Conservation (phyloP, 2,797 vertebrate species). For the Tenualosa thibaudeaui region DNA sequence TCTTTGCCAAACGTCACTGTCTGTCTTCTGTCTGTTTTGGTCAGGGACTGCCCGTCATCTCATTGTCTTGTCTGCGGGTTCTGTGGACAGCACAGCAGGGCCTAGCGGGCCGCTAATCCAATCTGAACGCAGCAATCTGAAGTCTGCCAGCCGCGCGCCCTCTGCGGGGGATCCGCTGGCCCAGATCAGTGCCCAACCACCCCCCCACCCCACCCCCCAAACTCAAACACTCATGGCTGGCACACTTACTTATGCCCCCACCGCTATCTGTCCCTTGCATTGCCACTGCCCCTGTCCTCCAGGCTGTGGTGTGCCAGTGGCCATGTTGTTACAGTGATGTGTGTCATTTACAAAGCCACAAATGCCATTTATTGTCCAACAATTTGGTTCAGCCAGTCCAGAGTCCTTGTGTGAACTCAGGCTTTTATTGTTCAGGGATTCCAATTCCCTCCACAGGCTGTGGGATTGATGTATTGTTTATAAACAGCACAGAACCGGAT, state of each 20-base stretch:
- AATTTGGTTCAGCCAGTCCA: not conserved
- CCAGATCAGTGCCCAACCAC: not conserved
- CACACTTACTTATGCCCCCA: not conserved
- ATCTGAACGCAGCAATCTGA: not conserved
- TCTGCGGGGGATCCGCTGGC: not conserved
- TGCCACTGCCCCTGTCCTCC: not conserved
- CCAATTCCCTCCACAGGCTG: not conserved
- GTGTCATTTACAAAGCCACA: not conserved
- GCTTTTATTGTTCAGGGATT: not conserved
- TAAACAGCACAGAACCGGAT: not conserved
- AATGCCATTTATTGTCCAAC: not conserved
- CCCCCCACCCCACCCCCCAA: not conserved
- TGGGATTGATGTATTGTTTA: not conserved
- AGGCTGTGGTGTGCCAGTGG: not conserved
- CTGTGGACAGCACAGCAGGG: not conserved
- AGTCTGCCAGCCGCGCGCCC: not conserved
- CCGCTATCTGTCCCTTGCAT: not conserved
- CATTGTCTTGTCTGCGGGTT: not conserved
- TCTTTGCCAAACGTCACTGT: not conserved
- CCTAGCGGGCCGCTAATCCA: not conserved
- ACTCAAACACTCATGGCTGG: not conserved
- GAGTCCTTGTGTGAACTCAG: not conserved
- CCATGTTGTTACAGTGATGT: not conserved
- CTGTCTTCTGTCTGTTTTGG: not conserved
- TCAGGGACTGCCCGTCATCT: not conserved